phyloP scores from a whole-genome alignment of 2,888 invertebrate genomes.

The Petrolisthes cinctipes region DNA sequence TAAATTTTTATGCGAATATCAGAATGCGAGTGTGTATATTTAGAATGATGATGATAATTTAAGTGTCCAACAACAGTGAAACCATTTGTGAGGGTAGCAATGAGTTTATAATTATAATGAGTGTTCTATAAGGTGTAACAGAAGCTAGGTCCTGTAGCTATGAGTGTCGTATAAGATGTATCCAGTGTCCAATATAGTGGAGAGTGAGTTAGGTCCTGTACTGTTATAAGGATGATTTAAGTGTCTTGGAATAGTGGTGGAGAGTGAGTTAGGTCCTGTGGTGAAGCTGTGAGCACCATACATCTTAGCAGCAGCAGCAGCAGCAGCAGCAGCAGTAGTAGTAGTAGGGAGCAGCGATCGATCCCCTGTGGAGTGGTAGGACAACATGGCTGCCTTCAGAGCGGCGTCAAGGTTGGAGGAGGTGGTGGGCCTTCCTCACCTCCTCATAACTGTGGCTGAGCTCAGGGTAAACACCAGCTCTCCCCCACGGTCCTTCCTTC shows the following conservation, averaged over 20 bases:
- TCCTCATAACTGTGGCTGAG: slow-evolving; percentile 26
- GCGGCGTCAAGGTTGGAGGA: neutral
- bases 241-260: neutral
- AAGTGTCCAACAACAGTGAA: too few relatives aligned
- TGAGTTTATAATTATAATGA: too few relatives aligned
- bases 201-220: too few relatives aligned
- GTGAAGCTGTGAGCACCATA: neutral
- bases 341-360: slow-evolving; percentile 20
- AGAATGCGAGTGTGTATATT: neutral
- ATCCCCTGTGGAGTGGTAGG: neutral
- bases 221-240: too few relatives aligned
- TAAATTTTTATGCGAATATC: neutral
- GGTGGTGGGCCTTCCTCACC: neutral
- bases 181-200: too few relatives aligned
- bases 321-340: neutral
- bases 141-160: too few relatives aligned
- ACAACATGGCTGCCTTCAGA: neutral
- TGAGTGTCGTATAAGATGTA: too few relatives aligned
- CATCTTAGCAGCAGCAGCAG: neutral
- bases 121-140: too few relatives aligned
- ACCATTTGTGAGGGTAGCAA: too few relatives aligned
- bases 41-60: neutral
- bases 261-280: neutral
- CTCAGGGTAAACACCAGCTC: slow-evolving; percentile 9
- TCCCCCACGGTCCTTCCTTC: neutral